Percentiles rank a stretch among this genome's conserved stretches.
Conservation (phyloP, 1,140 invertebrate species). For the Uloborus diversus region DNA sequence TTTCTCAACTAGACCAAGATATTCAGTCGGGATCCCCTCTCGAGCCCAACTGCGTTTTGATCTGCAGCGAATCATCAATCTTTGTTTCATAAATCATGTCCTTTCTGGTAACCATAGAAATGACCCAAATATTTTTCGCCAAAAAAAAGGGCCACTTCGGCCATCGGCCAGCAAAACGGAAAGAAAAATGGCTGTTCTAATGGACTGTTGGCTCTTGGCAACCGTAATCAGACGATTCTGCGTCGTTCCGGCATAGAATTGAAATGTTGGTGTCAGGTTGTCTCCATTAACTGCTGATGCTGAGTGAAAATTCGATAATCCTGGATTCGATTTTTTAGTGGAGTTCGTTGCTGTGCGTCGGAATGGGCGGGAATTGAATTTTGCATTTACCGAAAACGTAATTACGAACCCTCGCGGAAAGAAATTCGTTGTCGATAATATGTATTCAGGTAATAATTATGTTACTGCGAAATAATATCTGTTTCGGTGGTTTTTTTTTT, state of each 20-base stretch:
- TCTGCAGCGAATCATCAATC: no score
- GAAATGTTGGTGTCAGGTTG: not conserved
- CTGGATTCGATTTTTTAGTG: not conserved
- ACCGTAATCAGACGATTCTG: not conserved
- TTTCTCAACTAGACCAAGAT: no score
- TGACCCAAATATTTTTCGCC: not conserved
- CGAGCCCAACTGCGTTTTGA: no score
- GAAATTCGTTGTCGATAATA: no score
- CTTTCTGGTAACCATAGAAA: not conserved
- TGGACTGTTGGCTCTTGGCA: not conserved
- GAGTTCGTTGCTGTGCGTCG: no score
- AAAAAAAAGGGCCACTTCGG: not conserved
- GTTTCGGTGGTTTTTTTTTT: no score
- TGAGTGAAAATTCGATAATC: not conserved
- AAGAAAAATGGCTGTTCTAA: not conserved
- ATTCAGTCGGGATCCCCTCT: no score
- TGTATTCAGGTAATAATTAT: no score
- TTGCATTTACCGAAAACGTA: no score
- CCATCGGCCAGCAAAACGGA: not conserved
- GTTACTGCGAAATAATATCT: no score
- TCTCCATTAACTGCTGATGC: not conserved
- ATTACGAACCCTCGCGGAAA: no score
- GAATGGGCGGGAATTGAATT: no score
- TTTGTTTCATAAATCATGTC: not conserved
- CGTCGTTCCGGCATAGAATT: not conserved